Evolutionary conservation across 2,888 invertebrate species (phyloP).

Genomic region (Baccha elongata): DNA sequence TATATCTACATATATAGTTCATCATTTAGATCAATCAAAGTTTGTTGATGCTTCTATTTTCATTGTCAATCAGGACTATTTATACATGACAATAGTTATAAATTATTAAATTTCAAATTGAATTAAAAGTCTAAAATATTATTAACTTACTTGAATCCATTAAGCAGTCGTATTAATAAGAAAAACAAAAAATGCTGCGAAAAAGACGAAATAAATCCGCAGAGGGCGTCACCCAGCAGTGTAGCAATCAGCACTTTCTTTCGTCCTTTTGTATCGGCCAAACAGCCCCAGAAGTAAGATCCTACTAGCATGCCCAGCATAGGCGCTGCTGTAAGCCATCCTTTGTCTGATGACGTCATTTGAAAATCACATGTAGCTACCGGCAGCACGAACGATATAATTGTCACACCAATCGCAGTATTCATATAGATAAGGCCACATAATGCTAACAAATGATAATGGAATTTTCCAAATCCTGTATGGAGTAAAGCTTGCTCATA

Average conservation of each 20-base stretch:
- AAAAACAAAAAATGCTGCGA: constrained; percentile 89
- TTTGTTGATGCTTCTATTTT: too few relatives aligned
- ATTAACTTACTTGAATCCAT: constrained; percentile 90
- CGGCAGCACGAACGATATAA: constrained; percentile 91
- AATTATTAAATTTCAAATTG: too few relatives aligned
- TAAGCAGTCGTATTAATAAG: constrained; percentile 88
- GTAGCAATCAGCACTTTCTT: constrained; percentile 89
- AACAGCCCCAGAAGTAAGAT: constrained; percentile 92
- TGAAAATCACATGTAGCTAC: constrained; percentile 92
- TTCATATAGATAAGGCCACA: constrained; percentile 92
- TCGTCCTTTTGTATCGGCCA: constrained; percentile 92
- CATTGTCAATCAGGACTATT: too few relatives aligned
- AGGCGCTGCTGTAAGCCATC: constrained; percentile 89
- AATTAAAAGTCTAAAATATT: too few relatives aligned
- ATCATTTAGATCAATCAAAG: too few relatives aligned
- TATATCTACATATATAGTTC: too few relatives aligned
- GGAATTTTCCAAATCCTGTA: constrained; percentile 92
- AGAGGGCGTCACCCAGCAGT: constrained; percentile 88
- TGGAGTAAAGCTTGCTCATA: constrained; percentile 79
- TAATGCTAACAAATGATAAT: constrained; percentile 88
- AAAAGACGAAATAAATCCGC: constrained; percentile 88
- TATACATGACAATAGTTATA: too few relatives aligned
- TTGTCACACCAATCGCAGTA: constrained; percentile 91
- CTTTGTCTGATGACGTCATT: constrained; percentile 90
- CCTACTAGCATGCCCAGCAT: constrained; percentile 93